Evolutionary conservation across 2,888 invertebrate genomes (phyloP).

Genomic region (Pristionchus japonicus): DNA sequence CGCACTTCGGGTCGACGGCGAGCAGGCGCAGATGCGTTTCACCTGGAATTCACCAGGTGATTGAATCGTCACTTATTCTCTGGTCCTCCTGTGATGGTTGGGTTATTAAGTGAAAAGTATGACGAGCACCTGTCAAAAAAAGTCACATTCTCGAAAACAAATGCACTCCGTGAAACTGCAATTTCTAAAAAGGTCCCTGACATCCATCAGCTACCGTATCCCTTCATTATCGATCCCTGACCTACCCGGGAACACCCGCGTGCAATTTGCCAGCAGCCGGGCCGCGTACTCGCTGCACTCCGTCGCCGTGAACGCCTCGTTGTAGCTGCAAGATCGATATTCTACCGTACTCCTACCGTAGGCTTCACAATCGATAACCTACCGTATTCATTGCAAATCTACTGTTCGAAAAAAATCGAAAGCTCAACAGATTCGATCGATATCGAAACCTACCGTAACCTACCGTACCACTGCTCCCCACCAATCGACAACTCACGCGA

Average conservation of each 20-base stretch:
- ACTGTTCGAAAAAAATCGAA: neutral
- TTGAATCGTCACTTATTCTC: too few species aligned
- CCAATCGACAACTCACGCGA: slow-evolving; percentile 28
- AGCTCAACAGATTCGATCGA: neutral
- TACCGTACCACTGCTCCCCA: neutral
- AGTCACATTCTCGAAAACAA: too few species aligned
- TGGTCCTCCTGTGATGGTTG: too few species aligned
- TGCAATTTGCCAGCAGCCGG: slow-evolving; percentile 60
- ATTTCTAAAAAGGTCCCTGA: too few species aligned
- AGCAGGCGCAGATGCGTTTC: slow-evolving; percentile 45
- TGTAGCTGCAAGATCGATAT: slow-evolving; percentile 29
- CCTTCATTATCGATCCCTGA: neutral
- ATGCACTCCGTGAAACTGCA: too few species aligned
- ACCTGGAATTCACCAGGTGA: neutral
- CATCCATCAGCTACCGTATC: neutral
- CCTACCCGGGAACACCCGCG: slow-evolving; percentile 36
- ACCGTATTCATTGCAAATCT: neutral
- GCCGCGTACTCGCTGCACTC: slow-evolving; percentile 52
- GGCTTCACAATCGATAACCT: slow-evolving; percentile 6
- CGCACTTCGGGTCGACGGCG: slow-evolving; percentile 26
- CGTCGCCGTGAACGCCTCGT: neutral
- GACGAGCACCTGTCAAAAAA: too few species aligned
- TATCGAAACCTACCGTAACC: too few species aligned
- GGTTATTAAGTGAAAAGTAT: too few species aligned
- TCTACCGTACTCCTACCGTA: neutral